Base-by-base conservation (phyloP, 2,113 vertebrate species). In the Phycodurus eques region DNA sequence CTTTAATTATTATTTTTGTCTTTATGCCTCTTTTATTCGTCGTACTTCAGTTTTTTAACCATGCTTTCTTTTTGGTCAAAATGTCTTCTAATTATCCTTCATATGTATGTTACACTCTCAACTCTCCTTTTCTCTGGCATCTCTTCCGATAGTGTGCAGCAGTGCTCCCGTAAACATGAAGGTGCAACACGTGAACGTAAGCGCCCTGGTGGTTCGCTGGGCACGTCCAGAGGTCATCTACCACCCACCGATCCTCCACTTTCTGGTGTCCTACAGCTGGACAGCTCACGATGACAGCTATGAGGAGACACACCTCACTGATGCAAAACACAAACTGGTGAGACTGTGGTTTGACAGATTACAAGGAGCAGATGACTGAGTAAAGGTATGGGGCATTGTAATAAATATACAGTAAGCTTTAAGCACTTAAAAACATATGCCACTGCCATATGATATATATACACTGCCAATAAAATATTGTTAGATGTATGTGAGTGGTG, bases 261-360 rank as follows among this genome's bases (percentile, higher is more conserved):
- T 96, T 90, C 92, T 96, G 91, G 94, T 99, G 83, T 98, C 96
- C 59, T 99, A 99, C 82, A 99, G 97, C 92, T 99, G 97, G 97
- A 95, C 95, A 64, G 94, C 95, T 90, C 96, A 98, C 0, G 96
- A 99, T 56, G 96, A 97, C 3, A 95, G 95, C 81, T 98, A 95
- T 53, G 97, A 99, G 85, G 96, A 98, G 87, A 98, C 96, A 0
- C 96, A 97, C 75, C 93, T 95, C 7, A 98, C 97, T 75, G 94
- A 96, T 73, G 96, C 95, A 63, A 94, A 95, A 87, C 96, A 96
- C 86, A 96, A 95, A 83, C 91, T 98, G 96, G 97, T 99, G 91
- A 95, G 93, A 39, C 14, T 68, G 43, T 47, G 14, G 27, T 27
- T 27, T 27, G 27, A 27, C 27, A 27, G 27, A 27, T 27, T 27